Percentiles rank a stretch among this genome's conserved stretches.
Conservation (phyloP, 2,888 invertebrate species). For the Unio pictorum region DNA sequence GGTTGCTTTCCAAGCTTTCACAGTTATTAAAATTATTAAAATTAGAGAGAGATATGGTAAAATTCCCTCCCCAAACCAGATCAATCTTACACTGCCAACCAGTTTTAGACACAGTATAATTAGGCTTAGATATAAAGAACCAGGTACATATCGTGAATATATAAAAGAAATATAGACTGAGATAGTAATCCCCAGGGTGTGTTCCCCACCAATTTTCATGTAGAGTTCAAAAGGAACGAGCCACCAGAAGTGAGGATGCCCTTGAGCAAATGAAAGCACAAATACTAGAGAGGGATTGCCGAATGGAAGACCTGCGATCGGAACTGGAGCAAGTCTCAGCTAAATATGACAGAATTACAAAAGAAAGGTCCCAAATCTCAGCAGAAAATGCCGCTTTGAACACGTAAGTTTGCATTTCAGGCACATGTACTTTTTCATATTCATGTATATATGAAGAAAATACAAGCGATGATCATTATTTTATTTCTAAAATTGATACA, state of each 20-base stretch:
- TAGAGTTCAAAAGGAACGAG: conserved; percentile 69
- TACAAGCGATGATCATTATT: neutral
- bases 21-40: neutral
- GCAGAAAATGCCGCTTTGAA: conserved; percentile 59
- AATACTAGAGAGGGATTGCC: conserved; percentile 60
- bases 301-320: conserved; percentile 57
- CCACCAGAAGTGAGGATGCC: conserved; percentile 62
- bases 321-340: conserved; percentile 53
- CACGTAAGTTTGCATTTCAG: conserved; percentile 56
- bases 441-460: neutral
- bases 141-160: too few relatives aligned
- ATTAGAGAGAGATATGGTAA: neutral
- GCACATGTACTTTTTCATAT: neutral
- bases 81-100: too few relatives aligned
- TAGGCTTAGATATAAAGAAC: too few relatives aligned
- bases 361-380: conserved; percentile 55
- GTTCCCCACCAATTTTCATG: conserved; percentile 3
- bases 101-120: too few relatives aligned
- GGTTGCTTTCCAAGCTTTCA: neutral
- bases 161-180: neutral
- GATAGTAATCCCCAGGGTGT: neutral
- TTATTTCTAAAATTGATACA: neutral
- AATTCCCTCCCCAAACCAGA: too few relatives aligned
- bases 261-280: conserved; percentile 59
- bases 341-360: conserved; percentile 53